These are phyloP conservation scores for Drosophila grimshawi DNA, from an alignment of 1,140 invertebrate species.

Conservation along the genomic window DNA sequence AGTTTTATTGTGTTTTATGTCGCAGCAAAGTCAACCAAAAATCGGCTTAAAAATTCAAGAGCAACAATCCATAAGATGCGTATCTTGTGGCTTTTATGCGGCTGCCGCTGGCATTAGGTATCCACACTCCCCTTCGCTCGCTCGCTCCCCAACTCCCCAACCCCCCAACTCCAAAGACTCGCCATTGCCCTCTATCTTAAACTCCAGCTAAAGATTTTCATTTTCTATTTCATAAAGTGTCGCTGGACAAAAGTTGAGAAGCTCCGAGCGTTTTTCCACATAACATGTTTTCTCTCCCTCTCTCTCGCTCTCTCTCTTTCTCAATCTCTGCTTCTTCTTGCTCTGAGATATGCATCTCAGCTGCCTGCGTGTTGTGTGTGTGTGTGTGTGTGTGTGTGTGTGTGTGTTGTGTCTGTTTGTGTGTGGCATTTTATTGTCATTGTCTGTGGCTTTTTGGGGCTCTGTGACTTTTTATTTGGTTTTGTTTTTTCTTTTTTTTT, in stretches of 20 bases:
- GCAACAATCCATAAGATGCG: conserved; percentile 69
- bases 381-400: conserved; percentile 40
- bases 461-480: conserved; percentile 32
- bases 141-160: not conserved
- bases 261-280: conserved; percentile 36
- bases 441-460: conserved; percentile 33
- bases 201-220: conserved; percentile 33
- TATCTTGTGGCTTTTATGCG: conserved; percentile 59
- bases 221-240: conserved; percentile 53
- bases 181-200: not conserved
- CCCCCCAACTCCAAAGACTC: not conserved
- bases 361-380: not conserved
- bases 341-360: conserved; percentile 61
- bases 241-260: conserved; percentile 33
- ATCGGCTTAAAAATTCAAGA: conserved; percentile 68
- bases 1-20: conserved; percentile 73
- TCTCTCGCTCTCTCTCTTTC: conserved; percentile 12
- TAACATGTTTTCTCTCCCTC: conserved; percentile 19
- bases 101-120: conserved; percentile 27
- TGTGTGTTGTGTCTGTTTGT: conserved; percentile 24
- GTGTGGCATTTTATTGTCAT: conserved; percentile 69
- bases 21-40: conserved; percentile 62
- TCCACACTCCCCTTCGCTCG: no score
- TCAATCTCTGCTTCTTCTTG: conserved; percentile 27
- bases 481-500: not conserved